A percentile compares a stretch with the other conserved stretches of the same genome.
Conservation (phyloP, 2,888 invertebrate genomes). For the Leucophenga montana region DNA sequence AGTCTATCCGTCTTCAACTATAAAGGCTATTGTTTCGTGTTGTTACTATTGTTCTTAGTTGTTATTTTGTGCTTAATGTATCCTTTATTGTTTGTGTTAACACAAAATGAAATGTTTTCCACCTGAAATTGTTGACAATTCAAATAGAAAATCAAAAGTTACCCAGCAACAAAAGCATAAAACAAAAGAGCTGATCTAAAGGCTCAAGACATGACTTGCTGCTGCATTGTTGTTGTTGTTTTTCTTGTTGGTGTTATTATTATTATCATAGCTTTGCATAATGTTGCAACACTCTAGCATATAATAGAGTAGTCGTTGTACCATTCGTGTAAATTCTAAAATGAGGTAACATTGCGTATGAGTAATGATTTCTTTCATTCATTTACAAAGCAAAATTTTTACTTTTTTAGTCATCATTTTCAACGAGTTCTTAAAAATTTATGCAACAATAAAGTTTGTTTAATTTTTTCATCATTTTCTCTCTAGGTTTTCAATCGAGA, state of each 20-base stretch:
- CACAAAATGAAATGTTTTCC: slow-evolving; percentile 41
- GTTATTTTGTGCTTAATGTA: slow-evolving; percentile 40
- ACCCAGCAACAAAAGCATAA: slow-evolving; percentile 3
- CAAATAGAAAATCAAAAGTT: slow-evolving; percentile 25
- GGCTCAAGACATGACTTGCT: not conserved
- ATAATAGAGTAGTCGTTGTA: not conserved
- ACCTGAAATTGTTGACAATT: slow-evolving; percentile 43
- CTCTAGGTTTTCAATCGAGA: not conserved
- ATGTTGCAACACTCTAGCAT: slow-evolving; percentile 27
- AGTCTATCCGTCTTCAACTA: not conserved
- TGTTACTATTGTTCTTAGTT: slow-evolving; percentile 10
- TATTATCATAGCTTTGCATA: slow-evolving; percentile 38
- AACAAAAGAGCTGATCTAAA: slow-evolving; percentile 9
- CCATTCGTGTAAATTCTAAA: not conserved
- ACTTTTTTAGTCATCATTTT: no score
- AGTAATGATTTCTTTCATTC: slow-evolving; percentile 6
- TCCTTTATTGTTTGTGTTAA: slow-evolving; percentile 42
- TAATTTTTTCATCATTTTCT: no score
- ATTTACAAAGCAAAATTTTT: not conserved
- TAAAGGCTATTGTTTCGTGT: slow-evolving; percentile 14
- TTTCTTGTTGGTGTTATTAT: slow-evolving; percentile 27
- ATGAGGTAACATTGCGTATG: slow-evolving; percentile 7
- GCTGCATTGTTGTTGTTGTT: slow-evolving; percentile 36
- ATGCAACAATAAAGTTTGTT: no score
- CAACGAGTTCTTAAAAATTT: no score